Evolutionary conservation across 1,140 invertebrate genomes (phyloP), one percentile per base, ranked within the genome.

Genomic region (Drosophila nigrodunni): DNA sequence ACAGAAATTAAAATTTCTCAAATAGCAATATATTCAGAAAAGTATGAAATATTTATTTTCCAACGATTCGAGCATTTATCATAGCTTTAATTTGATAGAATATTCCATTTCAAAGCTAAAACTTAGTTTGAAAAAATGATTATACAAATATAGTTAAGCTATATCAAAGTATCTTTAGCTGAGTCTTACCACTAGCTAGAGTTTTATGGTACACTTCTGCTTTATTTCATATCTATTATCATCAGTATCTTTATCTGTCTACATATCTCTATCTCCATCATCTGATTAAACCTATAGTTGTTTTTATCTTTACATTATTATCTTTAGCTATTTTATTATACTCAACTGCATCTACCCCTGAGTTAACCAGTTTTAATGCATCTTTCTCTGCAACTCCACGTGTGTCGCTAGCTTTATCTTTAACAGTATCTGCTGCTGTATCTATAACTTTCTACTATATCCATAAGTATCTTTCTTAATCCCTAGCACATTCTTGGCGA

Each of bases 121-220:
- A 21, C 18, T 21, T 21, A 1, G 1, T 21, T 21, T 21, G 18
- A 21, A 21, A 21, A 1, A 21, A 21, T 2, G 2, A 21, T 21
- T 21, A 21, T 1, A 21, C 2, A 21, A 21, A 21, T 1, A 21
- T 1, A 21, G 18, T 21, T 21, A 21, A 21, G 18, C 21, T 49
- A 49, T 49, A 25, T 49, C 46, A 11, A 49, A 21, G 2, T 49
- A 49, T 49, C 46, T 49, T 25, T 49, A 49, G 21, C 18, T 25
- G 25, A 25, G 9, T 49, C 18, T 49, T 49, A 49, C 25, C 46
- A 25, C 21, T 49, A 49, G 21, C 46, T 49, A 0, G 10, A 49
- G 4, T 15, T 49, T 25, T 25, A 49, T 21, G 18, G 18, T 2
- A 21, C 18, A 21, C 15, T 15, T 15, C 15, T 15, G 15, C 15